Conservation (phyloP, 2,113 vertebrate species). For the Cyanoderma ruficeps region DNA sequence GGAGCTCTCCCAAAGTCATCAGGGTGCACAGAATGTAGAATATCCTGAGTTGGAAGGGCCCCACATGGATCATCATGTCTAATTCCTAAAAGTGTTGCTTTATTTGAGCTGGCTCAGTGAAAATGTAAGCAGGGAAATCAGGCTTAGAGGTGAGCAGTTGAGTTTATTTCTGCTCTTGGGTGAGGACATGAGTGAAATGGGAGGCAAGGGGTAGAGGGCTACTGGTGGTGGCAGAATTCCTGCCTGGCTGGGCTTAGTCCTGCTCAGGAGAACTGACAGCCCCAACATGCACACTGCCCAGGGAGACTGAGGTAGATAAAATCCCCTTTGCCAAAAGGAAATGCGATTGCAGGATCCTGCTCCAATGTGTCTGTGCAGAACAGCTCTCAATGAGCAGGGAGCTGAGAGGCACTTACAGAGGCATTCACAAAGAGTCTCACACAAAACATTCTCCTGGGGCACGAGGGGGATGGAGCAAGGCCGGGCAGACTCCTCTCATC, state of each 20-base stretch:
- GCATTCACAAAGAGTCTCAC: constrained; percentile 10
- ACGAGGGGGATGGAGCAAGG: background rate
- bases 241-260: background rate
- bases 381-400: background rate
- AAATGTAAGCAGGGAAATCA: background rate
- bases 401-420: constrained; percentile 27
- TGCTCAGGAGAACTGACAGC: background rate
- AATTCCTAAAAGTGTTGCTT: background rate
- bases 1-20: background rate
- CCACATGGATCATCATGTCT: background rate
- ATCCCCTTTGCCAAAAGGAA: background rate
- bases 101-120: background rate
- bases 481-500: background rate
- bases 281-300: background rate
- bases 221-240: background rate
- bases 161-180: background rate
- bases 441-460: constrained; percentile 21
- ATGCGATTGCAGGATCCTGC: background rate
- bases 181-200: background rate
- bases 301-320: background rate
- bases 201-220: background rate
- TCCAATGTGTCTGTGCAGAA: background rate
- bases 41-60: background rate
- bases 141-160: background rate
- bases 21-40: background rate